Percentiles rank a stretch among this genome's conserved stretches.
Evolutionary conservation across 2,797 vertebrate genomes (phyloP).

Genomic region (Crenuchus spilurus): DNA sequence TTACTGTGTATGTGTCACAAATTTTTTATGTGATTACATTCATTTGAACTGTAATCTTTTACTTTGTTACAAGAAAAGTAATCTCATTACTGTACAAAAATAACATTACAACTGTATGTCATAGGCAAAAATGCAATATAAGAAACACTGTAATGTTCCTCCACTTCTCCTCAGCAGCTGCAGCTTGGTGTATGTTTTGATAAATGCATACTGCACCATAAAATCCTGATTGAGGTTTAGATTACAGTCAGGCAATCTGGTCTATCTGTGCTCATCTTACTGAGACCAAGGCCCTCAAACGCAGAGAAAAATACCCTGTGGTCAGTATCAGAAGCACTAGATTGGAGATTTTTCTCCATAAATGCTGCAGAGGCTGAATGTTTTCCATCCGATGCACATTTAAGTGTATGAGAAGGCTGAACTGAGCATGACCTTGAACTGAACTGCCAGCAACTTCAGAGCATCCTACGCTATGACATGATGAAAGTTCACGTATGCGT

Average conservation of each 20-base stretch:
- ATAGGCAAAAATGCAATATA: not conserved
- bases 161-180: not conserved
- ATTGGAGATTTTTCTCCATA: not conserved
- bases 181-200: not conserved
- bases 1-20: no score
- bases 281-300: constrained; percentile 5
- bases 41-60: no score
- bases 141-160: not conserved
- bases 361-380: constrained; percentile 12
- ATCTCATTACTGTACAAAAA: no score
- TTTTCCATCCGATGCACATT: constrained; percentile 13
- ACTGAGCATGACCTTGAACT: constrained; percentile 27
- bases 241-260: constrained; percentile 23
- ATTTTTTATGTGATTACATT: no score
- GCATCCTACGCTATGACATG: not conserved
- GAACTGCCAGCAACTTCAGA: constrained; percentile 11
- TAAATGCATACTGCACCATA: not conserved
- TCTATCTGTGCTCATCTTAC: constrained; percentile 19
- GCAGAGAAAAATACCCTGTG: constrained; percentile 23
- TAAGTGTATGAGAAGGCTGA: not conserved
- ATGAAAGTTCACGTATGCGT: not conserved
- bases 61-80: no score
- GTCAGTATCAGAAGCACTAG: constrained; percentile 13
- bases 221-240: constrained; percentile 14
- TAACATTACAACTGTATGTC: not conserved